Percentiles rank a stretch among this genome's conserved stretches.
These are phyloP conservation scores for Sycobia sp. DNA, from an alignment of 1,140 invertebrate species.

Conservation along the genomic window DNA sequence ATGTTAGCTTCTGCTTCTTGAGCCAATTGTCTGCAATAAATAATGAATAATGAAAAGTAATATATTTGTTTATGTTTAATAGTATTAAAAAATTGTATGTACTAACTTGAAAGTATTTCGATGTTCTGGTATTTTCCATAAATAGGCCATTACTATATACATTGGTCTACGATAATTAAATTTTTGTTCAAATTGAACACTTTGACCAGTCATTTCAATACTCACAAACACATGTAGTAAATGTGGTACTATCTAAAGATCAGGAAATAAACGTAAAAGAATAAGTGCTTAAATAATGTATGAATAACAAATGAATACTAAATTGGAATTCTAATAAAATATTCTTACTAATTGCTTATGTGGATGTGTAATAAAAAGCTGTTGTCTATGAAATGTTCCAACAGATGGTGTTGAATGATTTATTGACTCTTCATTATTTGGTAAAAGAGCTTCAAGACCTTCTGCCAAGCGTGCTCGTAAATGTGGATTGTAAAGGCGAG, in stretches of 20 bases:
- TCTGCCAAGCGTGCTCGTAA: constrained; percentile 87
- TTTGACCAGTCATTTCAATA: constrained; percentile 96
- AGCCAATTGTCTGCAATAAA: constrained; percentile 65
- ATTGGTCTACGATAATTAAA: constrained; percentile 95
- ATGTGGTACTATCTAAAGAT: constrained; percentile 69
- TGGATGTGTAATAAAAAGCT: constrained; percentile 79
- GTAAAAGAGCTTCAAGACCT: constrained; percentile 82
- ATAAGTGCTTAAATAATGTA: no score
- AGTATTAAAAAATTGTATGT: constrained; percentile 3
- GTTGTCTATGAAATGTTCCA: constrained; percentile 71
- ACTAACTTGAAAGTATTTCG: constrained; percentile 75
- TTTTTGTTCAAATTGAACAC: constrained; percentile 95
- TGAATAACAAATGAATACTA: constrained; percentile 12
- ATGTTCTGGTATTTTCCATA: constrained; percentile 84
- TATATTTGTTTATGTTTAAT: constrained; percentile 8
- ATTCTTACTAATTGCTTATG: constrained; percentile 67
- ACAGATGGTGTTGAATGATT: constrained; percentile 65
- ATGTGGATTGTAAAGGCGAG: constrained; percentile 90
- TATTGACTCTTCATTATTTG: constrained; percentile 65
- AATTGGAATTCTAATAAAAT: constrained; percentile 14
- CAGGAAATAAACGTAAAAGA: constrained; percentile 16
- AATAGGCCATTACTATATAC: constrained; percentile 91
- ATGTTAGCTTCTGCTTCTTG: constrained; percentile 83
- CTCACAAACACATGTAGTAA: constrained; percentile 92
- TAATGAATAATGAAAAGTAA: constrained; percentile 1